A percentile compares a stretch with the other conserved stretches of the same genome.
Evolutionary conservation across 92 coral and sea anemone species (phyloP).

Genomic region (Chrysogorgia sp.): DNA sequence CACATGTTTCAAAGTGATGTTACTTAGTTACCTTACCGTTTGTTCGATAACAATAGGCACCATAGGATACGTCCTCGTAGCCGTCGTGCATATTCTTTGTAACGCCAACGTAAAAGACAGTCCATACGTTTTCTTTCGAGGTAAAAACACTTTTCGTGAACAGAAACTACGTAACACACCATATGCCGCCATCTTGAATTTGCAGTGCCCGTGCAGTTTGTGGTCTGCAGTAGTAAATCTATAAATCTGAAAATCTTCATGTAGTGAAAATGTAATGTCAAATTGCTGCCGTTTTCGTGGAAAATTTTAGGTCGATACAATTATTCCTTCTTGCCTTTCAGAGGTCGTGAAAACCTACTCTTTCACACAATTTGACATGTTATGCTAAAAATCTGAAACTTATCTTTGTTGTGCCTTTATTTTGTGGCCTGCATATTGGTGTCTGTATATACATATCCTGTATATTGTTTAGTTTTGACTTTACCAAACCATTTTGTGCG

Average conservation of each 20-base stretch:
- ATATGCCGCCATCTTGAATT: conserved; percentile 66
- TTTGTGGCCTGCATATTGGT: too few species aligned
- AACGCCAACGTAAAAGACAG: conserved; percentile 33
- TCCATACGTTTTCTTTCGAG: neutral
- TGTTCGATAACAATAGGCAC: conserved; percentile 91
- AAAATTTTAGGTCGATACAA: too few species aligned
- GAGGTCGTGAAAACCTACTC: too few species aligned
- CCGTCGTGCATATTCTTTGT: conserved; percentile 57
- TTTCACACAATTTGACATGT: too few species aligned
- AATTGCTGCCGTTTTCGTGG: too few species aligned
- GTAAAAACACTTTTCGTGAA: neutral
- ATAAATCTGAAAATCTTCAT: neutral
- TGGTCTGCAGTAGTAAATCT: neutral
- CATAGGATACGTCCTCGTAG: conserved; percentile 59
- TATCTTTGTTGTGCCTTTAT: too few species aligned
- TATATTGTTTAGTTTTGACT: too few species aligned
- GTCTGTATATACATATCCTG: too few species aligned
- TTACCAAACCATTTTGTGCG: too few species aligned
- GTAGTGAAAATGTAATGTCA: neutral
- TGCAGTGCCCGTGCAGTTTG: neutral
- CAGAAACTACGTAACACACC: neutral
- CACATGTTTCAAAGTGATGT: too few species aligned
- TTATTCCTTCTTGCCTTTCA: too few species aligned
- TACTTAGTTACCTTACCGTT: conserved; percentile 64
- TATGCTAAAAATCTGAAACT: too few species aligned